phyloP scores from a whole-genome alignment of 2,113 vertebrate species.

The Cynopterus brachyotis region DNA sequence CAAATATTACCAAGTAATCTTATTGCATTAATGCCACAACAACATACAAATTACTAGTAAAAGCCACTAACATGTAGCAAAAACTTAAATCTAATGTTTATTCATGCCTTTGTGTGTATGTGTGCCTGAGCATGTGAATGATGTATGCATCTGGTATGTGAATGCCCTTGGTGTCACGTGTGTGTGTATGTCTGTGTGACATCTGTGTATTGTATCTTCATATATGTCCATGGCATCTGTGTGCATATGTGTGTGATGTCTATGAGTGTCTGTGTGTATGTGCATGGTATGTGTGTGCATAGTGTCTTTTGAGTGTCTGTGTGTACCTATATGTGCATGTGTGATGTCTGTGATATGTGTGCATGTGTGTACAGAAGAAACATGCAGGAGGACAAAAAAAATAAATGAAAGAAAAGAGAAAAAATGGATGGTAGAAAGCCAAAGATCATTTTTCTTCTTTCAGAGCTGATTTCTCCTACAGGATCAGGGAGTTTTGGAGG shows the following conservation, averaged over 20 bases:
- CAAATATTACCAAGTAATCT: not conserved
- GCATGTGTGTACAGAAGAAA: not conserved
- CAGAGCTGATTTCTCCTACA: not conserved
- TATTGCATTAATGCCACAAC: not conserved
- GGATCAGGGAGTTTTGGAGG: not conserved
- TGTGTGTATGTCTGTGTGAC: not conserved
- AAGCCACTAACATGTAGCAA: not conserved
- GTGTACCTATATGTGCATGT: not conserved
- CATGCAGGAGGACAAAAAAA: not conserved
- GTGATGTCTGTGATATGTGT: not conserved
- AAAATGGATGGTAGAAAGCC: not conserved
- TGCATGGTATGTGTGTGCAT: not conserved
- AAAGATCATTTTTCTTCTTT: not conserved
- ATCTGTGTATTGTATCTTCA: not conserved
- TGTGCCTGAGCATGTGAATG: not conserved
- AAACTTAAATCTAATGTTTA: conserved; percentile 26
- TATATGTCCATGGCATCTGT: not conserved
- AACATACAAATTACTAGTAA: not conserved
- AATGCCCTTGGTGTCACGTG: not conserved
- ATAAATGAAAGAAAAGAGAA: not conserved
- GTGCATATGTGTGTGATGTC: not conserved
- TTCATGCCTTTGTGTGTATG: not conserved
- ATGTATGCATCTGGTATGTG: not conserved
- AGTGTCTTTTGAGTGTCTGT: not conserved
- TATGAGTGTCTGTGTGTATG: not conserved